Conservation (phyloP, 64 coral and sea anemone genomes). For the Montipora foliosa region DNA sequence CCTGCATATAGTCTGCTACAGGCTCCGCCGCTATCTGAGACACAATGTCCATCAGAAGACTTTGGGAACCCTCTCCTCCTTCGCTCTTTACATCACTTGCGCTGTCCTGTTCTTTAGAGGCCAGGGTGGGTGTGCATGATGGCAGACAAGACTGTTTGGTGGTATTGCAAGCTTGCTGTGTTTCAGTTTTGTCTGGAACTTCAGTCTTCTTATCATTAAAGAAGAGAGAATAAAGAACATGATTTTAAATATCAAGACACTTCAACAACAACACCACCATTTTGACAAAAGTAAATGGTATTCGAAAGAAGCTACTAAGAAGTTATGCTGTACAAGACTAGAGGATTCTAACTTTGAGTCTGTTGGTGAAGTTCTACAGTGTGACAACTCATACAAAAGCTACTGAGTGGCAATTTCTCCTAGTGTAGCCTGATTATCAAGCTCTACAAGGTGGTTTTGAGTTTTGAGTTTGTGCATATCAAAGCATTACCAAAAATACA, state of each 20-base stretch:
- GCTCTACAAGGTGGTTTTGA: too few relatives aligned
- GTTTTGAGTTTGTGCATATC: too few relatives aligned
- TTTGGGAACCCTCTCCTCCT: not conserved
- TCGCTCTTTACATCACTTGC: not conserved
- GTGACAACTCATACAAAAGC: too few relatives aligned
- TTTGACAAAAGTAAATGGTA: too few relatives aligned
- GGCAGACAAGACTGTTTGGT: not conserved
- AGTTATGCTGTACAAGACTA: too few relatives aligned
- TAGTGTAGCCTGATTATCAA: too few relatives aligned
- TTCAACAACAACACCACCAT: not conserved
- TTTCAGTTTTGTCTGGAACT: not conserved
- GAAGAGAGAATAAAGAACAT: not conserved
- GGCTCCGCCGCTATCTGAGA: slow-evolving; percentile 53
- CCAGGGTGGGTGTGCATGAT: not conserved
- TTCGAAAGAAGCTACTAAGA: too few relatives aligned
- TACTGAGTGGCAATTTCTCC: too few relatives aligned
- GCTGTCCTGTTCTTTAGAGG: not conserved
- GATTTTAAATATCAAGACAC: not conserved
- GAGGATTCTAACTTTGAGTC: too few relatives aligned
- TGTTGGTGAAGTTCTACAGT: too few relatives aligned
- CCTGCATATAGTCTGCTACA: not conserved
- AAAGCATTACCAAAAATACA: too few relatives aligned
- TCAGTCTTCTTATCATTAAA: not conserved
- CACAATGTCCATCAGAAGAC: slow-evolving; percentile 41
- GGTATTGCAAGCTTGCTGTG: not conserved